phyloP scores from a whole-genome alignment of 2,888 invertebrate genomes.

The Polyploca ridens region DNA sequence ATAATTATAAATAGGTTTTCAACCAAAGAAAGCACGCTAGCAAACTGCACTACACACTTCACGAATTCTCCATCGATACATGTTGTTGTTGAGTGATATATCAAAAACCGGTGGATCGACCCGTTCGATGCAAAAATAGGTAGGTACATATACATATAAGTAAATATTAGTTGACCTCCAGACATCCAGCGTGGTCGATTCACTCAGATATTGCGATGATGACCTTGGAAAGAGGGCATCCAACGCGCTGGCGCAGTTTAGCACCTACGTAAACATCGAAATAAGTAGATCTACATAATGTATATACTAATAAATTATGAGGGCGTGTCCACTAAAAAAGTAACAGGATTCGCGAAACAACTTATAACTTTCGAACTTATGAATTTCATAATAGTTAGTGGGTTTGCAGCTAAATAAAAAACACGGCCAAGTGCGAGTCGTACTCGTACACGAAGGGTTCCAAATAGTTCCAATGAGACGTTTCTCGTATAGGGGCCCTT shows the following conservation, averaged over 20 bases:
- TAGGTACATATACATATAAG: neutral
- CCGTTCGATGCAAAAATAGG: neutral
- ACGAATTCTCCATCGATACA: neutral
- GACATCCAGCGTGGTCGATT: neutral
- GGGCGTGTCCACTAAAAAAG: neutral
- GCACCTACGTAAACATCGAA: neutral
- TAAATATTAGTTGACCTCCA: constrained; percentile 1
- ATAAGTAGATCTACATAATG: neutral
- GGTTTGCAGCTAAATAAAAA: too few species aligned
- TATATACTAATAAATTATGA: neutral
- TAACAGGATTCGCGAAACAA: too few species aligned
- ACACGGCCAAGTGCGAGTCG: too few species aligned
- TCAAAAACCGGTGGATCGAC: neutral
- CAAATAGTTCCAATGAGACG: too few species aligned
- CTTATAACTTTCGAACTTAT: too few species aligned
- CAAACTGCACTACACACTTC: too few species aligned
- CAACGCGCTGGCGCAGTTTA: neutral
- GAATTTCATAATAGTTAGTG: too few species aligned
- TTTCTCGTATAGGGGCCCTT: too few species aligned
- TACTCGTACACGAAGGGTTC: too few species aligned
- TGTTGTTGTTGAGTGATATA: neutral
- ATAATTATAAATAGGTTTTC: too few species aligned
- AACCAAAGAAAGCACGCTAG: too few species aligned
- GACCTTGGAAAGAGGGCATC: constrained; percentile 10
- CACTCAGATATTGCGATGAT: constrained; percentile 2